phyloP scores from a whole-genome alignment of 2,113 vertebrate species.

The Fregata magnificens region DNA sequence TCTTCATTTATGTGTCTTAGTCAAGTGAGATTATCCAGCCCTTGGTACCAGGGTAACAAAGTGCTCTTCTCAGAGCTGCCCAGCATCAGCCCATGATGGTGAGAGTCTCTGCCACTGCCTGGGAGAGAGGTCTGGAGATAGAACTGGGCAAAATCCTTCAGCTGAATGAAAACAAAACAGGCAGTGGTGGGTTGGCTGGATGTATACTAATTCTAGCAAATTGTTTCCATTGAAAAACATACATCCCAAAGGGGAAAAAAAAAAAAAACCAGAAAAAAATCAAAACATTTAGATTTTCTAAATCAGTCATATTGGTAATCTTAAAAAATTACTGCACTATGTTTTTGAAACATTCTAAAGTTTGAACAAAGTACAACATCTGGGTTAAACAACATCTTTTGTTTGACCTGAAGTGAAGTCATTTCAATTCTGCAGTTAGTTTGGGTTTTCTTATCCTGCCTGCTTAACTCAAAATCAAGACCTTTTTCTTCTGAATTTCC shows the following conservation, averaged over 20 bases:
- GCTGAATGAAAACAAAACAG: neutral
- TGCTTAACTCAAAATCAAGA: neutral
- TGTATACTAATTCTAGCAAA: neutral
- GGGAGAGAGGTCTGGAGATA: neutral
- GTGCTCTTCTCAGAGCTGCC: neutral
- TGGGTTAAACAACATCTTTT: neutral
- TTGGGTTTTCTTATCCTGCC: neutral
- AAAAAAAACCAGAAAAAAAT: no score
- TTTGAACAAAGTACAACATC: neutral
- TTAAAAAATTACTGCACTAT: neutral
- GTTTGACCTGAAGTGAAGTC: neutral
- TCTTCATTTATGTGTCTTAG: neutral
- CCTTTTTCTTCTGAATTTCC: neutral
- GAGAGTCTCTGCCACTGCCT: neutral
- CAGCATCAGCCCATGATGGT: accelerated
- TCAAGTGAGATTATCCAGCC: neutral
- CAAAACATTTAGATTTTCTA: neutral
- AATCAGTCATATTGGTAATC: neutral
- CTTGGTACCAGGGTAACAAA: neutral
- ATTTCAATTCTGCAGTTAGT: neutral
- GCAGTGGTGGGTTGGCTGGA: neutral
- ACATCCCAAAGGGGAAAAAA: neutral
- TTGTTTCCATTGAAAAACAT: neutral
- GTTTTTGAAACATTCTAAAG: neutral
- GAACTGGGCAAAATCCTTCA: neutral